A percentile compares a stretch with the other conserved stretches of the same genome.
Conservation (phyloP, 2,113 vertebrate genomes). For the Xenopus borealis region DNA sequence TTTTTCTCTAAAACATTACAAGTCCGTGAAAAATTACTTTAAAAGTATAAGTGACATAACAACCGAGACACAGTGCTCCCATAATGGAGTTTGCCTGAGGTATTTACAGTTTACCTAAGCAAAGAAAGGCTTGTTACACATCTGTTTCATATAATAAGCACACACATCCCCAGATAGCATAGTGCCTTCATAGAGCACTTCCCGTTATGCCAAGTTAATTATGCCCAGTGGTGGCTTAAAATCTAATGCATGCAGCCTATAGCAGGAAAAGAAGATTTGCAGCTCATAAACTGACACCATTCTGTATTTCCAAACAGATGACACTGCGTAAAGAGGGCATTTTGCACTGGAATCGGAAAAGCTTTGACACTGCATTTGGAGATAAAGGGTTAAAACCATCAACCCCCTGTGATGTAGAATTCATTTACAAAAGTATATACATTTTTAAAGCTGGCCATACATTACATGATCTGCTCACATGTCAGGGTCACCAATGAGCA, state of each 20-base stretch:
- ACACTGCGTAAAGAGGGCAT: constrained; percentile 7
- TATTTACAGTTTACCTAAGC: constrained; percentile 33
- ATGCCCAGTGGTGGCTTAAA: constrained; percentile 43
- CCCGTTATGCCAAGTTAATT: constrained; percentile 38
- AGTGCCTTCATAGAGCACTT: constrained; percentile 8
- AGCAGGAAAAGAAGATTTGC: constrained; percentile 40
- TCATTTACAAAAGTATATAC: constrained; percentile 5
- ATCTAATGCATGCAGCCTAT: constrained; percentile 32
- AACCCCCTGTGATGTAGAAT: constrained; percentile 4
- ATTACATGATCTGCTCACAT: no score
- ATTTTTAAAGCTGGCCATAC: background rate
- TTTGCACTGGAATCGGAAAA: background rate
- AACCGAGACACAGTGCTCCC: constrained; percentile 6
- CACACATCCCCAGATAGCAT: constrained; percentile 29
- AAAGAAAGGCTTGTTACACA: constrained; percentile 23
- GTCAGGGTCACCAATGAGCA: no score
- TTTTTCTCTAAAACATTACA: background rate
- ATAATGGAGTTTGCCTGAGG: constrained; percentile 12
- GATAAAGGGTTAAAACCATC: constrained; percentile 23
- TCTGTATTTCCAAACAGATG: constrained; percentile 12
- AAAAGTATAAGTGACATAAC: background rate
- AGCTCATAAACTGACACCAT: constrained; percentile 41
- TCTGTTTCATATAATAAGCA: constrained; percentile 25
- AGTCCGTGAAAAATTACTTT: background rate
- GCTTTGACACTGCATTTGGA: constrained; percentile 1